These are phyloP conservation scores for Oryzias dopingdopingensis DNA, from an alignment of 2,797 vertebrate genomes.

Conservation along the genomic window DNA sequence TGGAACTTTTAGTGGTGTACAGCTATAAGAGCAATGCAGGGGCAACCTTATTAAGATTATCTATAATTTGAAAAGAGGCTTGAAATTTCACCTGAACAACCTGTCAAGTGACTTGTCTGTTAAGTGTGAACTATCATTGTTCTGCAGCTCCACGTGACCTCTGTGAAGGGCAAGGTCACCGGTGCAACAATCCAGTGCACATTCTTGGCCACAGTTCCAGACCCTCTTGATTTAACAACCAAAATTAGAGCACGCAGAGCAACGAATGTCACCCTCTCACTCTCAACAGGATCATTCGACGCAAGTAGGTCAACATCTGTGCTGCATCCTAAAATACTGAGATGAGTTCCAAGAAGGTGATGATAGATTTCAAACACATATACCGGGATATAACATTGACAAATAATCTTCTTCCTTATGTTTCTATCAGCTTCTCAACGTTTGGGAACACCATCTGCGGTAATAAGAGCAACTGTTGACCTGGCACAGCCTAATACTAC, in stretches of 20 bases:
- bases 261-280: accelerated
- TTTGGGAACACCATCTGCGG: accelerated
- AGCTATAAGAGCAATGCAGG: too few relatives aligned
- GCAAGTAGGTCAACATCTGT: background rate
- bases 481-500: background rate
- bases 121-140: background rate
- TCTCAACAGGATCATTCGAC: conserved; percentile 18
- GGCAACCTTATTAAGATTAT: too few relatives aligned
- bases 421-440: background rate
- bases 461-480: accelerated
- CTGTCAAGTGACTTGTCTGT: too few relatives aligned
- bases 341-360: too few relatives aligned
- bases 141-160: conserved; percentile 27
- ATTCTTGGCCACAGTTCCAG: conserved; percentile 29
- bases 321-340: too few relatives aligned
- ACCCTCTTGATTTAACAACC: accelerated
- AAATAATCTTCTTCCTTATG: background rate
- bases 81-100: too few relatives aligned
- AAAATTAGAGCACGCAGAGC: background rate
- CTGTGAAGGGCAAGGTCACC: conserved; percentile 9
- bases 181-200: conserved; percentile 29
- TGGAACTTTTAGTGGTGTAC: too few relatives aligned
- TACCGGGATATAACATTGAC: too few relatives aligned
- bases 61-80: too few relatives aligned
- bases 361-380: too few relatives aligned